Base-by-base conservation (phyloP, 2,113 vertebrate genomes). In the Ptilorrhoa leucosticta region DNA sequence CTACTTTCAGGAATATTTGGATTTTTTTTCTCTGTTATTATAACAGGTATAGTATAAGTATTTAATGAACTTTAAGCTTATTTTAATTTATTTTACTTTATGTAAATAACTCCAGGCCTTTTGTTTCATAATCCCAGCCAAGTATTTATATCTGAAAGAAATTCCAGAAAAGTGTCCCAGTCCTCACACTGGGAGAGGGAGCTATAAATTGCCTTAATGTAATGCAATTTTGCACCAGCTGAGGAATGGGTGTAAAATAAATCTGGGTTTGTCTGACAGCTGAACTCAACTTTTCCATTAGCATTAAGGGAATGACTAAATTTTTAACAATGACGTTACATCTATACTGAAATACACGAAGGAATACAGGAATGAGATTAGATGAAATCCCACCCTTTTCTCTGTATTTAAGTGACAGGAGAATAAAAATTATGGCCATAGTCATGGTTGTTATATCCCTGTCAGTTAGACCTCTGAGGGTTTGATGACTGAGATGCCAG, bases 1-100 rank as follows among this genome's bases (percentile, higher is more conserved):
- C 70, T 27, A 79, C 89, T 92, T 95, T 60, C 65, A 91, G 90
- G 83, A 98, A 83, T 16, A 78, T 73, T 68, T 82, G 50, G 57
- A 81, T 40, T 95, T 63, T 85, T 84, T 86, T 65, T 94, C 90
- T 78, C 44, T 65, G 21, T 95, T 92, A 89, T 94, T 95, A 69
- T 68, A 93, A 90, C 69, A 97, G 93, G 95, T 94, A 80, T 91
- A 96, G 95, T 94, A 78, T 91, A 97, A 90, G 61, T 96, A 89
- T 97, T 97, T 97, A 97, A 97, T 97, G 92, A 97, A 54, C 50
- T 96, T 91, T 95, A 97, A 95, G 73, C 8, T 93, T 83, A 73
- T 76, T 94, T 88, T 82, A 94, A 93, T 63, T 77, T 94, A 87
- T 93, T 97, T 94, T 95, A 88, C 21, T 95, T 87, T 96, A 93